Conservation (phyloP, 2,888 invertebrate genomes). For the Tachina fera region DNA sequence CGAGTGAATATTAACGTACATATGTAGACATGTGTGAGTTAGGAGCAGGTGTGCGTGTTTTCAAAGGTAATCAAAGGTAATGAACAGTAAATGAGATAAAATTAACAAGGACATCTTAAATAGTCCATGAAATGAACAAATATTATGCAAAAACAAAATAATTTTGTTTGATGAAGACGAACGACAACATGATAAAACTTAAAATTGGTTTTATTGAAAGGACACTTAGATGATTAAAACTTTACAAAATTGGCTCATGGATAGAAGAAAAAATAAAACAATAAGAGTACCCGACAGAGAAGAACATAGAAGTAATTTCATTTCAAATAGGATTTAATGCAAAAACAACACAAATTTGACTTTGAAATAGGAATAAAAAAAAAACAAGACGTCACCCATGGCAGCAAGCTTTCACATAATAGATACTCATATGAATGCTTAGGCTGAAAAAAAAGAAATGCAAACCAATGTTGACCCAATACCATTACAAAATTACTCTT, state of each 20-base stretch:
- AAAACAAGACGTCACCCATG: not conserved
- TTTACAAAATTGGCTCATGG: constrained; percentile 16
- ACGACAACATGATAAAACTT: constrained; percentile 9
- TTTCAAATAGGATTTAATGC: constrained; percentile 27
- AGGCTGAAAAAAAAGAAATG: too few species aligned
- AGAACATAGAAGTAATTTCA: constrained; percentile 27
- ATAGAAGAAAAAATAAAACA: not conserved
- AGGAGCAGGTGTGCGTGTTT: constrained; percentile 7
- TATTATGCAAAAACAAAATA: constrained; percentile 34
- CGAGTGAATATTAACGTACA: not conserved
- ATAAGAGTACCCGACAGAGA: not conserved
- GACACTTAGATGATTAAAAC: constrained; percentile 45
- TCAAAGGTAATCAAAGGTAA: constrained; percentile 55
- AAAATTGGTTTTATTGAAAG: constrained; percentile 45
- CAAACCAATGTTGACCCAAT: too few species aligned
- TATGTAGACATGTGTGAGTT: not conserved
- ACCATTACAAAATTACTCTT: not conserved
- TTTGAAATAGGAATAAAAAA: not conserved
- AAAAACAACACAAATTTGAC: constrained; percentile 22
- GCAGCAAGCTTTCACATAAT: not conserved
- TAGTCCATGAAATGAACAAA: constrained; percentile 52
- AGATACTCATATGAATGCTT: too few species aligned
- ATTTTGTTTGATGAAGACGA: constrained; percentile 4
- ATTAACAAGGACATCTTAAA: constrained; percentile 65
- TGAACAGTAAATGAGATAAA: constrained; percentile 60